Evolutionary conservation across 2,888 invertebrate genomes (phyloP).

Genomic region (Tenthredo amoena): DNA sequence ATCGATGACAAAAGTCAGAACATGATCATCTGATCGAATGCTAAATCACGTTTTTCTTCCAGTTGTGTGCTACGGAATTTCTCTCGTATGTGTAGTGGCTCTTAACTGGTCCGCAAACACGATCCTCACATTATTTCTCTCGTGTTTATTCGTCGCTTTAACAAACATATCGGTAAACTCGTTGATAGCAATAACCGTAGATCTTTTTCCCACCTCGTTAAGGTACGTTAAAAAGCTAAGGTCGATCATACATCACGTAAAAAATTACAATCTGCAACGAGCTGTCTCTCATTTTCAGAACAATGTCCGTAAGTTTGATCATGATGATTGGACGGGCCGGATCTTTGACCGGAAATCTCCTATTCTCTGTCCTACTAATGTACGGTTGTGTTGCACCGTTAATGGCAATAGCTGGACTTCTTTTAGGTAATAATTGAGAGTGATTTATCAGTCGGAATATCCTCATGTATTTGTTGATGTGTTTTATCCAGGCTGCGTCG

Average conservation of each 20-base stretch:
- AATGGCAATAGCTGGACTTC: conserved; percentile 62
- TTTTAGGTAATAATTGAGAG: conserved; percentile 62
- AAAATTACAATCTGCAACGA: conserved; percentile 1
- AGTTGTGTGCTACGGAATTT: conserved; percentile 61
- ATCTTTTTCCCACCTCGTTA: conserved; percentile 84
- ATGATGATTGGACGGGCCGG: conserved; percentile 75
- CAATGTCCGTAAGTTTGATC: conserved; percentile 75
- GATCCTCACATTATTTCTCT: conserved; percentile 63
- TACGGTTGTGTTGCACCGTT: conserved; percentile 69
- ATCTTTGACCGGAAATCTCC: conserved; percentile 72
- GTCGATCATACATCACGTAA: not conserved
- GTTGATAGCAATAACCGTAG: conserved; percentile 82
- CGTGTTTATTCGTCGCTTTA: conserved; percentile 65
- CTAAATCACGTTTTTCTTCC: conserved; percentile 9
- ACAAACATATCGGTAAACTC: conserved; percentile 72
- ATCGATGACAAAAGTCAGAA: too few species aligned
- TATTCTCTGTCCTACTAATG: conserved; percentile 73
- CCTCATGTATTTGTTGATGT: not conserved
- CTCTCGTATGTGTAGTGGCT: conserved; percentile 61
- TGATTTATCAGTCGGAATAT: not conserved
- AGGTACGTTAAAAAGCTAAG: conserved; percentile 76
- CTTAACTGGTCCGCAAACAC: conserved; percentile 68
- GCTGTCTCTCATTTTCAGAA: conserved; percentile 65
- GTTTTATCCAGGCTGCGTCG: conserved; percentile 62
- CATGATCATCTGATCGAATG: not conserved